Evolutionary conservation across 2,113 vertebrate genomes (phyloP).

Genomic region (Hystrix brachyura): DNA sequence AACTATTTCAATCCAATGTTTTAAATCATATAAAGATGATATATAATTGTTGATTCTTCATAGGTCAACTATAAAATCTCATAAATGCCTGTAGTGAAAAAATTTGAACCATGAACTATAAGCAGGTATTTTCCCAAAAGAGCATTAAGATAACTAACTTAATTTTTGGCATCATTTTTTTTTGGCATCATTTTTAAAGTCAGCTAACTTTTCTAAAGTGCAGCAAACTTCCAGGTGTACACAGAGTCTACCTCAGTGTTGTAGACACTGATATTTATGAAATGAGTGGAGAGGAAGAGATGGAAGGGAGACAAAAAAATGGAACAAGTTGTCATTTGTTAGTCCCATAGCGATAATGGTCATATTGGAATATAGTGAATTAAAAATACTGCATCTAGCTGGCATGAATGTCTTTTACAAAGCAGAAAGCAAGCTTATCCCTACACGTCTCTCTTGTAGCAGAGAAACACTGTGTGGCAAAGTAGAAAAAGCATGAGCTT

Average conservation of each 20-base stretch:
- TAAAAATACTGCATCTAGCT: neutral
- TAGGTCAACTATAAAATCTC: neutral
- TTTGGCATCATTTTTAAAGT: neutral
- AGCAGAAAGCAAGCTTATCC: neutral
- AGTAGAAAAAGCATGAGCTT: neutral
- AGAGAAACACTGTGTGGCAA: neutral
- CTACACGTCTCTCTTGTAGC: neutral
- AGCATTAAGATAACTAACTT: neutral
- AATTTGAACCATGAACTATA: neutral
- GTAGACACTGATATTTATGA: neutral
- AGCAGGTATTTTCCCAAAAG: conserved; percentile 21
- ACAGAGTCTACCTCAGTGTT: neutral
- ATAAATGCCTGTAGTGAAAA: neutral
- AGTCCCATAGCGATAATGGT: neutral
- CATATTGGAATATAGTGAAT: neutral
- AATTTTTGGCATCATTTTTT: neutral
- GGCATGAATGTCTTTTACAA: neutral
- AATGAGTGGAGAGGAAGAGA: neutral
- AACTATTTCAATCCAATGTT: neutral
- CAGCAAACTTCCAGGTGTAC: neutral
- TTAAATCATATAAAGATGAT: neutral
- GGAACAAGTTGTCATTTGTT: neutral
- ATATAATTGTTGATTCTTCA: conserved; percentile 21
- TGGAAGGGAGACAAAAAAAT: neutral
- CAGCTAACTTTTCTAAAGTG: neutral